These are phyloP conservation scores for Sogatella furcifera DNA, from an alignment of 1,140 invertebrate genomes.

Conservation along the genomic window DNA sequence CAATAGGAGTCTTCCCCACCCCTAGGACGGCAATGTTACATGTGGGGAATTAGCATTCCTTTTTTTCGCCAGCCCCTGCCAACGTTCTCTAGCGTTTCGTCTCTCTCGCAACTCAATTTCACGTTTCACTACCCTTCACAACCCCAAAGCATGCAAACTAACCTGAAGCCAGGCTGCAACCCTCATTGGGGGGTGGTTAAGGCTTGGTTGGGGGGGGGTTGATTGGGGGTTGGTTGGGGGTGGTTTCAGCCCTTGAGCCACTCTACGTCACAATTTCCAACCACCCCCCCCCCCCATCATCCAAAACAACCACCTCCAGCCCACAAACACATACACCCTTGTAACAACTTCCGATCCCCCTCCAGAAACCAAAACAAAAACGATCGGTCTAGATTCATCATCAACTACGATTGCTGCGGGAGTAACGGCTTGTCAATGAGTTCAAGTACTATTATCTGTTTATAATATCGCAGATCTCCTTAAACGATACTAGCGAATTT, in stretches of 20 bases:
- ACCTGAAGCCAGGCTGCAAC: background rate
- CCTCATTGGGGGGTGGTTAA: too few species aligned
- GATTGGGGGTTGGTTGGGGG: background rate
- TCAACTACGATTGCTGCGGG: too few species aligned
- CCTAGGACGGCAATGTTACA: slow-evolving; percentile 16
- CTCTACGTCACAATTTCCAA: background rate
- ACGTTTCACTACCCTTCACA: slow-evolving; percentile 16
- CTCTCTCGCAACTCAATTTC: slow-evolving; percentile 16
- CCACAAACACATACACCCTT: background rate
- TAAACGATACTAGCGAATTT: too few species aligned
- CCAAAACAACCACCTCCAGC: background rate
- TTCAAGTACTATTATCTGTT: too few species aligned
- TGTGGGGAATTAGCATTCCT: slow-evolving; percentile 22
- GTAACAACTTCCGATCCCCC: too few species aligned
- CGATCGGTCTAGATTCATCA: too few species aligned
- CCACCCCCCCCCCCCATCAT: background rate
- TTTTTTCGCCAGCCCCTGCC: slow-evolving; percentile 15
- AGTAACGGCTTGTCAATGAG: too few species aligned
- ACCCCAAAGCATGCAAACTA: slow-evolving; percentile 12
- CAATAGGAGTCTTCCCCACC: background rate
- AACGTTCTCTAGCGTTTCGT: background rate
- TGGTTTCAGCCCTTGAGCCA: background rate
- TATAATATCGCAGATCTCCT: too few species aligned
- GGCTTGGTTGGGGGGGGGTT: too few species aligned
- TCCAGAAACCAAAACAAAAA: too few species aligned